phyloP scores from a whole-genome alignment of 2,888 invertebrate genomes.

The Apamea sordens region DNA sequence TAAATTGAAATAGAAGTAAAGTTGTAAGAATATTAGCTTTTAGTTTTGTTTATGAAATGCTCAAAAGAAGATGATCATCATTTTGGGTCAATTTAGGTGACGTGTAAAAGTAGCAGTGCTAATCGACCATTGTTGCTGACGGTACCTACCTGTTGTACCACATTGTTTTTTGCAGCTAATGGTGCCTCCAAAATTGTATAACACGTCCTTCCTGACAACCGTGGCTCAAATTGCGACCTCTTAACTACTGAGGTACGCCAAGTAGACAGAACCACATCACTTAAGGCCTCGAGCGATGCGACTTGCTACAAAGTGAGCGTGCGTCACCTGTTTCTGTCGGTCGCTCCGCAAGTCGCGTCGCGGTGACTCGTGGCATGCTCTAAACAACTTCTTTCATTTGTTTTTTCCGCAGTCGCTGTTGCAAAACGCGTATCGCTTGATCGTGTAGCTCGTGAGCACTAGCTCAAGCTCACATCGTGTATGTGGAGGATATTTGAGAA shows the following conservation, averaged over 20 bases:
- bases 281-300: no score
- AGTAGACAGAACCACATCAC: no score
- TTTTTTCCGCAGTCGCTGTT: not conserved
- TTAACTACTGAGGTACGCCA: not conserved
- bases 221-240: not conserved
- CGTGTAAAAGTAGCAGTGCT: not conserved
- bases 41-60: not conserved
- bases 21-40: not conserved
- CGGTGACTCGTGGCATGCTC: not conserved
- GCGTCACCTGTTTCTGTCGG: not conserved
- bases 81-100: not conserved
- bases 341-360: not conserved
- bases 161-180: not conserved
- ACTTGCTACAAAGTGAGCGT: no score
- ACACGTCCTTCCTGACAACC: not conserved
- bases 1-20: not conserved
- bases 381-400: not conserved
- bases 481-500: slow-evolving; percentile 11
- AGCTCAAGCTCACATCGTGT: slow-evolving; percentile 6
- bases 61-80: not conserved
- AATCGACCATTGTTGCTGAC: not conserved
- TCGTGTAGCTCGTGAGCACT: not conserved
- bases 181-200: not conserved
- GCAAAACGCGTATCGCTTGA: not conserved
- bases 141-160: not conserved